These are phyloP conservation scores for Globia sparganii DNA, from an alignment of 2,888 invertebrate genomes.

Conservation along the genomic window DNA sequence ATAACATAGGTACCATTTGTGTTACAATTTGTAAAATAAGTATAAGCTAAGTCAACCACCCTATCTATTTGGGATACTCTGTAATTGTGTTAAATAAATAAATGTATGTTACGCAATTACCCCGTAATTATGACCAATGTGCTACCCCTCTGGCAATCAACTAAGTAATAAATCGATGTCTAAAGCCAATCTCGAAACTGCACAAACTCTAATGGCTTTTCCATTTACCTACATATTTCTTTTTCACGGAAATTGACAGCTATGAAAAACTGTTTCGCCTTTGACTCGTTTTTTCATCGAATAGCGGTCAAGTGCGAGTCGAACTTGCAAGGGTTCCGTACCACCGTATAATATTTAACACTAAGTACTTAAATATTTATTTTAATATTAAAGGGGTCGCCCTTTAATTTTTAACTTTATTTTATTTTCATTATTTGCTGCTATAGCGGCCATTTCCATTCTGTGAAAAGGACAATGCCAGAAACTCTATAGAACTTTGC, in stretches of 20 bases:
- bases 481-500: too few species aligned
- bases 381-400: too few species aligned
- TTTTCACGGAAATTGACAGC: conserved; percentile 60
- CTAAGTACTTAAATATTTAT: too few species aligned
- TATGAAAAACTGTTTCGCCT: conserved; percentile 42
- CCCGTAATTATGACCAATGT: too few species aligned
- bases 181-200: conserved; percentile 10
- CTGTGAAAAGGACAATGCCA: too few species aligned
- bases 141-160: background rate
- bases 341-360: background rate
- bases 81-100: too few species aligned
- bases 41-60: too few species aligned
- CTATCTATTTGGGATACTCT: too few species aligned
- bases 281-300: conserved; percentile 25
- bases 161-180: background rate
- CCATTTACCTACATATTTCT: conserved; percentile 3
- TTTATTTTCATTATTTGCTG: background rate
- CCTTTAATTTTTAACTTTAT: background rate
- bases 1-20: too few species aligned
- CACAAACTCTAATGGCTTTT: conserved; percentile 26
- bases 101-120: too few species aligned
- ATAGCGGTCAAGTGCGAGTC: background rate
- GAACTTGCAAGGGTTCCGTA: background rate
- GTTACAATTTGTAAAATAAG: too few species aligned
- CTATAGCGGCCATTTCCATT: too few species aligned